Conservation (phyloP, 2,888 invertebrate genomes). For the Diplolepis rosae region DNA sequence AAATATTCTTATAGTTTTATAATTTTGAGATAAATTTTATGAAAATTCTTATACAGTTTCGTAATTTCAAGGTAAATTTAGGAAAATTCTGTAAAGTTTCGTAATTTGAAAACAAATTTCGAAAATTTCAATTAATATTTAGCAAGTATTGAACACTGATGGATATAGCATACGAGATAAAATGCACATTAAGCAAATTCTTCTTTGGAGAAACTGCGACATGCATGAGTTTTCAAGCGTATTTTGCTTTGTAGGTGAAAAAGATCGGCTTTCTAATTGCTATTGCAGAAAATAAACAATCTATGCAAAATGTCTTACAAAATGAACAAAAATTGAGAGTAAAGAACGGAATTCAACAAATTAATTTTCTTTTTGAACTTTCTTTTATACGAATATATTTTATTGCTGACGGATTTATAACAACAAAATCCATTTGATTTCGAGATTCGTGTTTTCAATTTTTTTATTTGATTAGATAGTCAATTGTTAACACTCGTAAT, state of each 20-base stretch:
- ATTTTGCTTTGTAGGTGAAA: not conserved
- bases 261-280: not conserved
- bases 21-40: too few species aligned
- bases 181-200: not conserved
- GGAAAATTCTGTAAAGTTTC: too few species aligned
- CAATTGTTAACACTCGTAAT: not conserved
- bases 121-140: too few species aligned
- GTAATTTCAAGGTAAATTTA: too few species aligned
- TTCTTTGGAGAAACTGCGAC: not conserved
- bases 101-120: too few species aligned
- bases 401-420: not conserved
- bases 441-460: not conserved
- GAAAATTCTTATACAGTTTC: too few species aligned
- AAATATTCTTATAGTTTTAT: too few species aligned
- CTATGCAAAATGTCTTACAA: not conserved
- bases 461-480: not conserved
- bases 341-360: not conserved
- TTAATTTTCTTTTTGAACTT: not conserved
- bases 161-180: not conserved
- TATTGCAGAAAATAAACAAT: not conserved
- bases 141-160: not conserved
- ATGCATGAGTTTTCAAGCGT: not conserved
- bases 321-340: not conserved
- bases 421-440: not conserved
- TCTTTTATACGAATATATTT: not conserved